A percentile compares a stretch with the other conserved stretches of the same genome.
These are phyloP conservation scores for Platygyra sinensis DNA, from an alignment of 64 coral and sea anemone species.

Conservation along the genomic window DNA sequence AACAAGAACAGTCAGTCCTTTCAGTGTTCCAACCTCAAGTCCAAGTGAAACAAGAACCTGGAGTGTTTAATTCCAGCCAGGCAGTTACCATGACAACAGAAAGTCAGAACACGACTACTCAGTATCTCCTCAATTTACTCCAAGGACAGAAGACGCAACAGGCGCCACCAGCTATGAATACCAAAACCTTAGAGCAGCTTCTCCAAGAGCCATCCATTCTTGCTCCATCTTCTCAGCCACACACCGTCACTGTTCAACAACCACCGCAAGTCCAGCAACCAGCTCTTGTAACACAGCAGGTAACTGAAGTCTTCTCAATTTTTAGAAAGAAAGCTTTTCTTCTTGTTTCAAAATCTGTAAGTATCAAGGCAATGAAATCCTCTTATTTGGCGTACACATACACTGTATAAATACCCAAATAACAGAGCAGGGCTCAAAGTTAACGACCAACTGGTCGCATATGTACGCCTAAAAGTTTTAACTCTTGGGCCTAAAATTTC, in stretches of 20 bases:
- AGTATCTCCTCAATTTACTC: slow-evolving; percentile 22
- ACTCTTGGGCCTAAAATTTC: too few relatives aligned
- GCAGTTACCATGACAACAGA: neutral
- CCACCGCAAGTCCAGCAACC: neutral
- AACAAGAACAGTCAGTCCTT: slow-evolving; percentile 21
- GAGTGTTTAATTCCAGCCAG: neutral
- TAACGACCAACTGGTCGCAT: too few relatives aligned
- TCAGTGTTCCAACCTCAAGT: slow-evolving; percentile 4
- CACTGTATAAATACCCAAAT: too few relatives aligned
- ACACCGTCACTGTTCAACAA: neutral
- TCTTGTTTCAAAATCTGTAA: too few relatives aligned
- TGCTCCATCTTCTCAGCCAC: neutral
- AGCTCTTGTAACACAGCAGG: slow-evolving; percentile 27
- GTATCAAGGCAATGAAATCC: too few relatives aligned
- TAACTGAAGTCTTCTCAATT: neutral
- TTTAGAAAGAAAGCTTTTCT: too few relatives aligned
- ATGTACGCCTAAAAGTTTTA: too few relatives aligned
- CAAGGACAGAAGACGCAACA: slow-evolving; percentile 26
- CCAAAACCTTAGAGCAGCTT: slow-evolving; percentile 24
- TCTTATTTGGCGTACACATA: too few relatives aligned
- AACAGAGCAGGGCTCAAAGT: too few relatives aligned
- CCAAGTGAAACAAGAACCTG: neutral
- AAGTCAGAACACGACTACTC: neutral
- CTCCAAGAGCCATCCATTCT: slow-evolving; percentile 39
- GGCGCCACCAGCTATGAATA: neutral